Percentiles rank a stretch among this genome's conserved stretches.
Evolutionary conservation across 2,888 invertebrate genomes (phyloP).

Genomic region (Folsomia candida): DNA sequence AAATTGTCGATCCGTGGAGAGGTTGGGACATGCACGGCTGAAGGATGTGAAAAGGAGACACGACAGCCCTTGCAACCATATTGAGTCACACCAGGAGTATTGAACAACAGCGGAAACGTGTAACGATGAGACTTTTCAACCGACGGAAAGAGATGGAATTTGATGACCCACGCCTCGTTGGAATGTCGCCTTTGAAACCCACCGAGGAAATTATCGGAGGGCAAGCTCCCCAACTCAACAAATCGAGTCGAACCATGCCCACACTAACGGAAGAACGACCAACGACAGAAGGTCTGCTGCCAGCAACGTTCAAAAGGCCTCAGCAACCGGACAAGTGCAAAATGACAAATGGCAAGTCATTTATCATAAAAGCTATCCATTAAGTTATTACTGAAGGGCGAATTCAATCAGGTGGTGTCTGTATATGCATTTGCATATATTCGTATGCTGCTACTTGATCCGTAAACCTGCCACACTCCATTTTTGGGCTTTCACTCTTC

Average conservation of each 20-base stretch:
- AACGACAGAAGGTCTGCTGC: not conserved
- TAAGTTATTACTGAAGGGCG: conserved; percentile 2
- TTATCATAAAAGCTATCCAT: not conserved
- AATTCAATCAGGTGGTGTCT: not conserved
- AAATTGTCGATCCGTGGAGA: not conserved
- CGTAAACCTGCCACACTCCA: conserved; percentile 4
- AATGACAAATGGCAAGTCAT: conserved; percentile 33
- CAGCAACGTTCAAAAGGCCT: not conserved
- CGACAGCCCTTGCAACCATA: not conserved
- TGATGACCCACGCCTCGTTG: conserved; percentile 48
- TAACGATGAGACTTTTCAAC: conserved; percentile 46
- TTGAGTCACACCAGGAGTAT: not conserved
- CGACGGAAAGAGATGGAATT: conserved; percentile 43
- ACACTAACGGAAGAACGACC: not conserved
- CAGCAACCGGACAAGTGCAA: conserved; percentile 12
- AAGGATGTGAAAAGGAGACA: not conserved
- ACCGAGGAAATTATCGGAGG: conserved; percentile 23
- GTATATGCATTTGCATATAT: not conserved
- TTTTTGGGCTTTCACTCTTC: not conserved
- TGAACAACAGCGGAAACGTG: not conserved
- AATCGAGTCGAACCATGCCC: not conserved
- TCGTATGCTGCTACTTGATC: not conserved
- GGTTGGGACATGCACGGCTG: not conserved
- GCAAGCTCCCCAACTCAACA: not conserved
- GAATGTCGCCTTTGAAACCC: conserved; percentile 39